Base-by-base conservation (phyloP, 2,113 vertebrate genomes). In the Ploceus nigricollis region DNA sequence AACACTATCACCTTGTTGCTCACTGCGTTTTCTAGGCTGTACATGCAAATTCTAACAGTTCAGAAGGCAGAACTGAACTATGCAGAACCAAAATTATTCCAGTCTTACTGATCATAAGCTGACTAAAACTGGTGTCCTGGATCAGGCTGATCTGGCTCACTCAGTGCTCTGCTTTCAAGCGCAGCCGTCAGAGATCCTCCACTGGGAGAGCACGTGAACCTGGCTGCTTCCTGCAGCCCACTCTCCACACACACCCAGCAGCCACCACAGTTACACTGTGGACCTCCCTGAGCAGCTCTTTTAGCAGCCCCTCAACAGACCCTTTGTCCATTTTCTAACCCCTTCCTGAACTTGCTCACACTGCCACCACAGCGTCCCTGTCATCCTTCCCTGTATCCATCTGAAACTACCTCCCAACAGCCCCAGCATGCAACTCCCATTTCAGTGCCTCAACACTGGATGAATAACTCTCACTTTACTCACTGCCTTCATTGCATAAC, bases 241-340 rank as follows among this genome's bases (percentile, higher is more conserved):
- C 17, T 73, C 50, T 58, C 44, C 50, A 69, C 28, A 58, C 31
- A 63, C 40, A 73, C 25, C 21, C 48, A 63, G 31, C 48, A 94
- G 57, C 37, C 68, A 61, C 28, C 10, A 44, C n/a, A 53, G 64
- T 9, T 9, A 30, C 25, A 28, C 2, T 0, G 0, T 15, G n/a
- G 31, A 57, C 42, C 27, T 53, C 23, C 37, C 42, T 66, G 57
- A 51, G 18, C 12, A n/a, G 11, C 17, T 15, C n/a, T 42, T 54
- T 40, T 11, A 79, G 40, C 71, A 87, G 45, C 3, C 35, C 31
- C 15, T 47, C 44, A 58, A 56, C 2, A 4, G 14, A 45, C 22
- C 18, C 40, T 35, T 3, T n/a, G 33, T 25, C 33, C 35, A 6
- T 12, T 56, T 72, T 28, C 54, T 45, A 45, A 68, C 10, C 17